Evolutionary conservation across 2,888 invertebrate genomes (phyloP), one percentile per base, ranked within the genome.

Genomic region (Miltochrista miniata): DNA sequence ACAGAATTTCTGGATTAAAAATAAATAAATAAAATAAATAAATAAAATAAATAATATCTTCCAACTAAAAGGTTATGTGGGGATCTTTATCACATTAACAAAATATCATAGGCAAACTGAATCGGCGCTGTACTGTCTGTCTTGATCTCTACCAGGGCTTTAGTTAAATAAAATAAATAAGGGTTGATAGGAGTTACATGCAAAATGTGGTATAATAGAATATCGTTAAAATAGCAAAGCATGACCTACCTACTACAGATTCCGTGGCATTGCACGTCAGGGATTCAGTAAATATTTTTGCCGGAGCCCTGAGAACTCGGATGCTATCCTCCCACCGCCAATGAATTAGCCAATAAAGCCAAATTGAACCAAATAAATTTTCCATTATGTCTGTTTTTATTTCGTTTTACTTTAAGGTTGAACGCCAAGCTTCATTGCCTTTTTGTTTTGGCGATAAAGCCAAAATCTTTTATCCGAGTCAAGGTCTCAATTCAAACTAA

Each of bases 311-410:
- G 56, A 56, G 61, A 72, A 61, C 64, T 74, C 70, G 71, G 68
- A 69, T 72, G 72, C 74, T 61, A 79, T 79, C 81, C 76, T 4
- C 18, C 18, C 18, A 76, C 79, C 76, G 79, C 79, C 87, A 83
- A 87, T 85, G 87, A 88, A 90, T 90, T 88, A 88, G 85, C 85
- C 84, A 85, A 90, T 90, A 90, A 89, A 90, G 86, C 79, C 83
- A 87, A 88, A 90, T 90, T 88, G 89, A 82, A 84, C 77, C 78
- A 83, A 87, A 88, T 90, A 90, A 89, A 89, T 87, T 83, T 78
- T 61, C 78, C 82, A 84, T 85, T 83, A 83, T 75, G 74, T 69
- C 75, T 81, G 80, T 83, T 84, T 87, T 85, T 84, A 79, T 76
- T 83, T 83, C 74, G 59, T 70, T 62, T 71, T 72, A 72, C 63